These are phyloP conservation scores for Ophioninae sp. DNA, from an alignment of 2,888 invertebrate genomes.

Conservation along the genomic window DNA sequence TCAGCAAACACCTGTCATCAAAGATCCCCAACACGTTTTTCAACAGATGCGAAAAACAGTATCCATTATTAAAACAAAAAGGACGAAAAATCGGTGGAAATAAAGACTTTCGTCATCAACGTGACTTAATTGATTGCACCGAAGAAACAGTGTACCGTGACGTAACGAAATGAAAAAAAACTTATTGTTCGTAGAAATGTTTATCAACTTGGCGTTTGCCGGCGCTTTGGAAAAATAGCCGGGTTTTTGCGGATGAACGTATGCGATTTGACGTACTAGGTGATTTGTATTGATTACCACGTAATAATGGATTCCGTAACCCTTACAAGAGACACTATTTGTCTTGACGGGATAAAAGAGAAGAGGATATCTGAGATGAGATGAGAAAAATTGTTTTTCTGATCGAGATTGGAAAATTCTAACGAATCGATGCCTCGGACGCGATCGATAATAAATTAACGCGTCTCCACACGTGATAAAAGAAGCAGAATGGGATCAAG, in stretches of 20 bases:
- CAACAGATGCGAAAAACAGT: too few relatives aligned
- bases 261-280: not conserved
- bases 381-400: not conserved
- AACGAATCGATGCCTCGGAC: not conserved
- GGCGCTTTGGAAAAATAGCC: slow-evolving; percentile 9
- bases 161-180: not conserved
- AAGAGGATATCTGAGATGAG: not conserved
- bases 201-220: slow-evolving; percentile 2
- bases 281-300: slow-evolving; percentile 21
- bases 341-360: not conserved
- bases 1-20: too few relatives aligned
- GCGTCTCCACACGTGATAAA: not conserved
- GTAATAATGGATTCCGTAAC: not conserved
- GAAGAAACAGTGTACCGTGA: not conserved
- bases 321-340: not conserved
- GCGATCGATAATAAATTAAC: not conserved
- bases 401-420: slow-evolving; percentile 1
- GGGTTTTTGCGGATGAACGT: slow-evolving; percentile 11
- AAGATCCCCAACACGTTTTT: too few relatives aligned
- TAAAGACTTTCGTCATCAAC: too few relatives aligned
- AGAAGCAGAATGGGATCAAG: not conserved
- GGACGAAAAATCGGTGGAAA: too few relatives aligned
- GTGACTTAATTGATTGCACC: too few relatives aligned
- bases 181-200: slow-evolving; percentile 25
- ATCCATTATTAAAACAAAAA: too few relatives aligned